These are phyloP conservation scores for Drosophila fuyamai DNA, from an alignment of 1,140 invertebrate genomes.

Conservation along the genomic window DNA sequence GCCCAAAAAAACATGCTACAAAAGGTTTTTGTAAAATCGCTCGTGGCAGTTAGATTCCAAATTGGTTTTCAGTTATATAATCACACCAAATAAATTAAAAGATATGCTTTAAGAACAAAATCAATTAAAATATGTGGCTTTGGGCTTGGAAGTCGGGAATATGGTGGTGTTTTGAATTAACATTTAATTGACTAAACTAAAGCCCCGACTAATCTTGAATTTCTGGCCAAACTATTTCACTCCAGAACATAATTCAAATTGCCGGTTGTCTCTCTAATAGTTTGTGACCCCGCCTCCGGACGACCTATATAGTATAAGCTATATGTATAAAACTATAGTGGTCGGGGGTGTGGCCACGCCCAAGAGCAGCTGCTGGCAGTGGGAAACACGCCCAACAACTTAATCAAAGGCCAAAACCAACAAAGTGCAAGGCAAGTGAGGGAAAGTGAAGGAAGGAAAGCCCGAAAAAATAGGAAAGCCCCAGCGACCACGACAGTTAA, in stretches of 20 bases:
- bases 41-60: too few relatives aligned
- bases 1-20: too few relatives aligned
- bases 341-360: constrained; percentile 16
- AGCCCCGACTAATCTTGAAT: too few relatives aligned
- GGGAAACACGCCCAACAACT: constrained; percentile 62
- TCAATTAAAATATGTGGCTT: too few relatives aligned
- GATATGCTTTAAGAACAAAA: too few relatives aligned
- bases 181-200: too few relatives aligned
- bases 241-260: not conserved
- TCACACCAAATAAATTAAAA: too few relatives aligned
- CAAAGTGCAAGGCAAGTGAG: constrained; percentile 19
- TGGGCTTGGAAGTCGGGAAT: too few relatives aligned
- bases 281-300: not conserved
- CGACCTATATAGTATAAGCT: constrained; percentile 1
- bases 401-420: constrained; percentile 55
- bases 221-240: too few relatives aligned
- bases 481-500: constrained; percentile 45
- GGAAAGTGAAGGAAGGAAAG: constrained; percentile 1
- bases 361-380: constrained; percentile 59
- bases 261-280: constrained; percentile 6
- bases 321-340: not conserved
- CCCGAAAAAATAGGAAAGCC: constrained; percentile 16
- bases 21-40: too few relatives aligned
- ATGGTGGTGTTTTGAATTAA: too few relatives aligned
- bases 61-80: too few relatives aligned